Evolutionary conservation across 2,113 vertebrate species (phyloP).

Genomic region (Leucosticte australis): DNA sequence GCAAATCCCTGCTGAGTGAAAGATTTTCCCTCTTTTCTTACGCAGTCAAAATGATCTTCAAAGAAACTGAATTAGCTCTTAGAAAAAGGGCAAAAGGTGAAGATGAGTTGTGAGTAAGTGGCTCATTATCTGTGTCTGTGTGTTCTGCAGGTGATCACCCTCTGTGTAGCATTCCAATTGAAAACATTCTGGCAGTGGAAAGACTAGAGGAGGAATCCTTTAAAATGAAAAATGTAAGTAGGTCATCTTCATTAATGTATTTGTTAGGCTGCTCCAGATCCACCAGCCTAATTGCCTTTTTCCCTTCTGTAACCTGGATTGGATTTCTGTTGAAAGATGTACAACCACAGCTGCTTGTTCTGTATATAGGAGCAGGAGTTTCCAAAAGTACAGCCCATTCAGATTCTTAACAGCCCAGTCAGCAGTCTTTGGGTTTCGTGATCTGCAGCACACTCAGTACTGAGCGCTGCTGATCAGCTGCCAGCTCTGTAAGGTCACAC

Average conservation of each 20-base stretch:
- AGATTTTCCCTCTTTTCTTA: not conserved
- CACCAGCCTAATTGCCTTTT: slow-evolving; percentile 37
- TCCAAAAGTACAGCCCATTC: slow-evolving; percentile 54
- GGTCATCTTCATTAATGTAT: slow-evolving; percentile 14
- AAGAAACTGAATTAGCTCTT: not conserved
- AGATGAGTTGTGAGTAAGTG: not conserved
- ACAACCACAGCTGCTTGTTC: slow-evolving; percentile 52
- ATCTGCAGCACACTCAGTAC: slow-evolving; percentile 16
- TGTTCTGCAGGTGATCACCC: slow-evolving; percentile 85
- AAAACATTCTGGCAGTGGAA: slow-evolving; percentile 97
- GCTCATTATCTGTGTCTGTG: not conserved
- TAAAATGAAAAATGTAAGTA: slow-evolving; percentile 98
- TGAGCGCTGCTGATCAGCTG: slow-evolving; percentile 8
- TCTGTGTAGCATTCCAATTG: slow-evolving; percentile 94
- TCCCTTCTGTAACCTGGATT: slow-evolving; percentile 49
- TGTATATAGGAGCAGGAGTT: slow-evolving; percentile 58
- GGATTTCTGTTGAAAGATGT: slow-evolving; percentile 37
- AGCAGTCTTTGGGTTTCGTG: slow-evolving; percentile 24
- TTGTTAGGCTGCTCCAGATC: slow-evolving; percentile 10
- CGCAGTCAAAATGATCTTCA: not conserved
- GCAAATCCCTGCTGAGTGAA: not conserved
- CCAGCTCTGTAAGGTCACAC: not conserved
- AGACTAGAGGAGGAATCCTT: slow-evolving; percentile 96
- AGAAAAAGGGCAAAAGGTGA: not conserved
- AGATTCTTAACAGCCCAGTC: slow-evolving; percentile 59